A percentile compares a stretch with the other conserved stretches of the same genome.
Conservation (phyloP, 2,797 vertebrate genomes). For the Gephyroberyx darwinii region DNA sequence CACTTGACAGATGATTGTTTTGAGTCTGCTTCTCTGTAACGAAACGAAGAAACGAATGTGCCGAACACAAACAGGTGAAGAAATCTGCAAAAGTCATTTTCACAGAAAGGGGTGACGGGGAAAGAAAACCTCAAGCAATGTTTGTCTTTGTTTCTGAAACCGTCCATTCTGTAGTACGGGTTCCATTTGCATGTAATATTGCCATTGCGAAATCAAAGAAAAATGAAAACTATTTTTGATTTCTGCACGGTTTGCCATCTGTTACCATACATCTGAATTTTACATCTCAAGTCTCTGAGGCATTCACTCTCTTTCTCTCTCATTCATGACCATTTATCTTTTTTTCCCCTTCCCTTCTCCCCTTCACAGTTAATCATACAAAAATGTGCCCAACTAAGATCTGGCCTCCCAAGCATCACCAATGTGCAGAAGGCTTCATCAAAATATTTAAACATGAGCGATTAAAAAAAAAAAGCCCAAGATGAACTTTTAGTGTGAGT, state of each 20-base stretch:
- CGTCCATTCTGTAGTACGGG: slow-evolving; percentile 72
- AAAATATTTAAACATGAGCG: slow-evolving; percentile 73
- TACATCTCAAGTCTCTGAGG: slow-evolving; percentile 69
- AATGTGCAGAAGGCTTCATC: slow-evolving; percentile 65
- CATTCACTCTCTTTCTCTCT: slow-evolving; percentile 66
- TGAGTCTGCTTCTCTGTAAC: slow-evolving; percentile 71
- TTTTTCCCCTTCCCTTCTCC: slow-evolving; percentile 10
- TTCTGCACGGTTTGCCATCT: slow-evolving; percentile 82
- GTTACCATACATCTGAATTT: slow-evolving; percentile 78
- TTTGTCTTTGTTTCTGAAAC: slow-evolving; percentile 73
- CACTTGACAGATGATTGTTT: slow-evolving; percentile 79
- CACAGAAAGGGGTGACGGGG: slow-evolving; percentile 39
- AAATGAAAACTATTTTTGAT: slow-evolving; percentile 80
- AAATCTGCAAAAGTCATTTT: slow-evolving; percentile 74
- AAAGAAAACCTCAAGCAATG: slow-evolving; percentile 64
- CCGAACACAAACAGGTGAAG: slow-evolving; percentile 78
- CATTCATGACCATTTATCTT: slow-evolving; percentile 61
- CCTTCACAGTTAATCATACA: slow-evolving; percentile 68
- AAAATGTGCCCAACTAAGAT: slow-evolving; percentile 65
- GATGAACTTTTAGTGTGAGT: slow-evolving; percentile 55
- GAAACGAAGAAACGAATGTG: slow-evolving; percentile 75
- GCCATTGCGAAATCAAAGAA: slow-evolving; percentile 80
- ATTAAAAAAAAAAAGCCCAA: slow-evolving; percentile 65
- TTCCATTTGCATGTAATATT: slow-evolving; percentile 80
- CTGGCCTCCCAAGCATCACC: slow-evolving; percentile 66